Evolutionary conservation across 1,140 invertebrate species (phyloP), one percentile per base, ranked within the genome.

Genomic region (Augochlora pura): DNA sequence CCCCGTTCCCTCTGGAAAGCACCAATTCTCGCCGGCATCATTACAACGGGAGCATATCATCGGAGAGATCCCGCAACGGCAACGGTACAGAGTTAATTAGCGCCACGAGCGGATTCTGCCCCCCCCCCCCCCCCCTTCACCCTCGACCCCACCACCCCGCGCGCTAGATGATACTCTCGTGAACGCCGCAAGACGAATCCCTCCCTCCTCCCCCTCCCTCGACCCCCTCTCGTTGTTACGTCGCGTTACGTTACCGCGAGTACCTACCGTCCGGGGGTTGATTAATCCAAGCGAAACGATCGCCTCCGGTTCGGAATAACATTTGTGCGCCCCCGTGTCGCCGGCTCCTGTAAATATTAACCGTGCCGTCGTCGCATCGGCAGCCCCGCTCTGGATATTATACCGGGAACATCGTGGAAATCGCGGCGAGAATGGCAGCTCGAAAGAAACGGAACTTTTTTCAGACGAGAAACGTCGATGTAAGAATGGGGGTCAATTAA

Each of bases 1-100:
- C 95, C 27, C 95, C 95, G 16, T 96, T 95, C 87, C 95, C 95
- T 54, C 89, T 94, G 68, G 95, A 96, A 89, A 95, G 94, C 87
- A 95, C 94, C 69, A 95, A 95, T 88, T 91, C 94, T 52, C 92
- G 95, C 67, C 89, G 93, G 79, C 92, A 94, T 82, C 93, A 93
- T 87, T 94, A 94, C 88, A 90, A 89, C 73, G 88, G 89, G 67
- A 90, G 87, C 77, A 85, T 89, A 82, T 87, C 89, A 68, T 89
- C 90, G 66, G 90, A 91, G 64, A 88, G 89, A 80, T 89, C 89
- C 65, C 89, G 89, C 62, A 90, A 84, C 74, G 89, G 88, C 71
- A 91, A 91, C 71, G 89, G 89, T 90, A 78, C 80, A 86, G 64
- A 74, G 76, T 77, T 86, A 86, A 86, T 86, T 86, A 86, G 80